Base-by-base conservation (phyloP, 2,113 vertebrate genomes). In the Notarius lentiginosus region DNA sequence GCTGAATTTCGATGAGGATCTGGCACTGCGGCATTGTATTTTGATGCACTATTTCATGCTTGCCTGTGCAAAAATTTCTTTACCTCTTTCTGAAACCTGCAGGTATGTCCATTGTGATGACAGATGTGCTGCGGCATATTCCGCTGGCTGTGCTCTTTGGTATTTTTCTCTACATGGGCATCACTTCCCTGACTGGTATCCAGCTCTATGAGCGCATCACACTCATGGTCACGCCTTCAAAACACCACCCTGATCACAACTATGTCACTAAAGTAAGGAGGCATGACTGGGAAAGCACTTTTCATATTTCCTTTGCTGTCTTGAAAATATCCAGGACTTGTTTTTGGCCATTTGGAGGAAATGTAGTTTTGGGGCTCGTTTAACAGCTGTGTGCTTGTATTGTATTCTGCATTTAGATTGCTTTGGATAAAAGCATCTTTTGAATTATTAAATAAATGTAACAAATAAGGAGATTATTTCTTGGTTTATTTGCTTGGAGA, bases 101-200 rank as follows among this genome's bases (percentile, higher is more conserved):
- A 99, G 98, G 98, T 53, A 92, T 99, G 94, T 99, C 98, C 90
- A 98, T 99, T 2, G 98, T 98, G 93, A 98, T 99, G 97, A 97
- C 97, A 7, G 95, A 97, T 58, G 93, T 99, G 89, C 94, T 99
- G 84, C 96, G 97, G 66, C 96, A 95, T 93, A 99, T 99, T 93
- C 98, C 98, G 0, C 88, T 99, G 93, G 97, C 98, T 0, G 98
- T 99, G 84, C 97, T 99, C 80, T 99, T 99, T 0, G 98, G 98
- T 27, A 98, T 99, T 90, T 99, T 99, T 94, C 95, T 99, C 53
- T 99, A 99, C 93, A 99, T 99, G 98, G 98, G 98, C 9, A 96
- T 99, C 90, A 99, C 98, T 0, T 99, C 98, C 0, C 95, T 99
- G 90, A 99, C 97, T 0, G 98, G 98, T 79, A 99, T 99, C 94